Evolutionary conservation across 2,797 vertebrate genomes (phyloP).

Genomic region (Pipistrellus pygmaeus): DNA sequence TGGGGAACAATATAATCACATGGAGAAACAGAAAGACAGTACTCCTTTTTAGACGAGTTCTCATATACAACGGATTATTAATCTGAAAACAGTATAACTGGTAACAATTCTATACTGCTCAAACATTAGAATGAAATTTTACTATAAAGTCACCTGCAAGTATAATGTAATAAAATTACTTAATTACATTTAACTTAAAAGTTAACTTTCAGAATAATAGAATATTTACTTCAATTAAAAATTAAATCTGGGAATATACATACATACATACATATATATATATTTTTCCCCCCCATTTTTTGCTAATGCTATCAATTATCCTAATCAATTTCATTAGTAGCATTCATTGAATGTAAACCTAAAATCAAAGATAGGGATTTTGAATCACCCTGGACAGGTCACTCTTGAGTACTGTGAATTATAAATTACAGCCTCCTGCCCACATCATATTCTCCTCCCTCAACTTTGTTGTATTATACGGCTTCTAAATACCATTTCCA

Average conservation of each 20-base stretch:
- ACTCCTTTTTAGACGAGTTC: constrained; percentile 91
- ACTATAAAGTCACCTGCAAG: constrained; percentile 86
- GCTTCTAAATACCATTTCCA: constrained; percentile 88
- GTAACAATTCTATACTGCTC: constrained; percentile 86
- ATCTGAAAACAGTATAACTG: constrained; percentile 90
- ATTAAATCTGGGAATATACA: constrained; percentile 46
- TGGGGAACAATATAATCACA: constrained; percentile 91
- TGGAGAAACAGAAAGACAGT: constrained; percentile 89
- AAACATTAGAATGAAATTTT: constrained; percentile 88
- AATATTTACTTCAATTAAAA: constrained; percentile 69
- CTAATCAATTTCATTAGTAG: constrained; percentile 75
- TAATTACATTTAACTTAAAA: constrained; percentile 78
- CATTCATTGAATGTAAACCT: constrained; percentile 52
- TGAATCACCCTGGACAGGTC: constrained; percentile 75
- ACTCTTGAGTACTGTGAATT: constrained; percentile 81
- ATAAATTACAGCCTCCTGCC: constrained; percentile 84
- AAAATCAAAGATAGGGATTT: constrained; percentile 78
- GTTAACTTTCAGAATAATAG: constrained; percentile 77
- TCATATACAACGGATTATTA: constrained; percentile 90
- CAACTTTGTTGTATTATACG: constrained; percentile 82
- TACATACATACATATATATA: background rate
- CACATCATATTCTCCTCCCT: constrained; percentile 64
- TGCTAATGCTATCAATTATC: constrained; percentile 29
- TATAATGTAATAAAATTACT: constrained; percentile 84
- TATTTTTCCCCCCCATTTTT: background rate